Conservation (phyloP, 2,113 vertebrate species). For the Plotosus lineatus region DNA sequence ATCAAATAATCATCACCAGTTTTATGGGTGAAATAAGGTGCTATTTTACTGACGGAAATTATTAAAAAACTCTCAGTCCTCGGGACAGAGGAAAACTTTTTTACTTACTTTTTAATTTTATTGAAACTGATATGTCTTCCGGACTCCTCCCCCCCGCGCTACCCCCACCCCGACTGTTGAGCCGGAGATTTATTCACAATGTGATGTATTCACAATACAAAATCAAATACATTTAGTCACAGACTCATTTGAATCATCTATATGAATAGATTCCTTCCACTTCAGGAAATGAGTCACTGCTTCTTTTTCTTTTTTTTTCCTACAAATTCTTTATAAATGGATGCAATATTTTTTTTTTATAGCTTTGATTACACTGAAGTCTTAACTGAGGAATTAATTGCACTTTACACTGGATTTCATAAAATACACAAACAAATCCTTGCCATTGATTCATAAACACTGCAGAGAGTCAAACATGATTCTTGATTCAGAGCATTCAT, state of each 20-base stretch:
- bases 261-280: not conserved
- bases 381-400: not conserved
- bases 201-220: not conserved
- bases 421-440: not conserved
- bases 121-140: not conserved
- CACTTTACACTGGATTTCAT: not conserved
- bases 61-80: not conserved
- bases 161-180: not conserved
- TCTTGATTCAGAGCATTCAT: not conserved
- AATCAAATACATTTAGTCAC: not conserved
- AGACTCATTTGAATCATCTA: not conserved
- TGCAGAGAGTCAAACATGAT: not conserved
- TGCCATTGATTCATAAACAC: not conserved
- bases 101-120: not conserved
- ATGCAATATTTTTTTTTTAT: not conserved
- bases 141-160: not conserved
- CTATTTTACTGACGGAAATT: not conserved
- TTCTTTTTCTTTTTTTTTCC: not conserved
- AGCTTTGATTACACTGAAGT: not conserved
- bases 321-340: not conserved
- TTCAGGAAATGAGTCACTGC: not conserved
- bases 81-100: not conserved
- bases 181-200: not conserved
- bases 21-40: not conserved
- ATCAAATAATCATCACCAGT: constrained; percentile 12